Evolutionary conservation across 2,888 invertebrate genomes (phyloP).

Genomic region (Axea sp.): DNA sequence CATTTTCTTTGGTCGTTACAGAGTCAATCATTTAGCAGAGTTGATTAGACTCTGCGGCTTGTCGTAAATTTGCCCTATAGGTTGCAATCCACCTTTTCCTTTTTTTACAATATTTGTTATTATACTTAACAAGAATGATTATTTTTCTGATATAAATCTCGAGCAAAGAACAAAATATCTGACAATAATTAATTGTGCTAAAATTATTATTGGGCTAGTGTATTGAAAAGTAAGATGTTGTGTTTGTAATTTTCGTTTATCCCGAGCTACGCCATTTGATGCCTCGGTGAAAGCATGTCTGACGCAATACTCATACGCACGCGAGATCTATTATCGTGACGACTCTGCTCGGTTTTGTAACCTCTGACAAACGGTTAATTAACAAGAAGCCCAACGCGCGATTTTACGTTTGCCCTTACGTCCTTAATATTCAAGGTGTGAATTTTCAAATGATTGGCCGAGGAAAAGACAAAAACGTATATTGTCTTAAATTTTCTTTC

Average conservation of each 20-base stretch:
- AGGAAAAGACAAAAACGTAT: slow-evolving; percentile 19
- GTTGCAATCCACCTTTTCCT: too few relatives aligned
- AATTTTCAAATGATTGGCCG: slow-evolving; percentile 28
- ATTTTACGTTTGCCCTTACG: too few relatives aligned
- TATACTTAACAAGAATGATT: too few relatives aligned
- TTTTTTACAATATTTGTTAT: too few relatives aligned
- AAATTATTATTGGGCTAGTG: slow-evolving; percentile 21
- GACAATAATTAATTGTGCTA: slow-evolving; percentile 14
- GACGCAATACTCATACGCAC: slow-evolving; percentile 59
- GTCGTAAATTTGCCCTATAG: too few relatives aligned
- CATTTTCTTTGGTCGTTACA: slow-evolving; percentile 82
- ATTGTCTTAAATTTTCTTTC: slow-evolving; percentile 35
- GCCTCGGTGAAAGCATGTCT: slow-evolving; percentile 59
- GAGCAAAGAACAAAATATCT: slow-evolving; percentile 14
- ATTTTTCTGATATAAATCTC: too few relatives aligned
- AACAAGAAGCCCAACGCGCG: slow-evolving; percentile 35
- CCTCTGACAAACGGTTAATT: slow-evolving; percentile 54
- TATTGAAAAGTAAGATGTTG: slow-evolving; percentile 23
- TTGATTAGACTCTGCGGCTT: too few relatives aligned
- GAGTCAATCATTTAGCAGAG: too few relatives aligned
- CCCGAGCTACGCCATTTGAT: slow-evolving; percentile 42
- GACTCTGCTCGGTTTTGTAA: slow-evolving; percentile 58
- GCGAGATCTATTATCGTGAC: slow-evolving; percentile 63
- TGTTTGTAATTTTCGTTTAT: slow-evolving; percentile 27
- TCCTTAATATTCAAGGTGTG: slow-evolving; percentile 31